Base-by-base conservation (phyloP, 2,113 vertebrate species). In the Eonycteris spelaea region DNA sequence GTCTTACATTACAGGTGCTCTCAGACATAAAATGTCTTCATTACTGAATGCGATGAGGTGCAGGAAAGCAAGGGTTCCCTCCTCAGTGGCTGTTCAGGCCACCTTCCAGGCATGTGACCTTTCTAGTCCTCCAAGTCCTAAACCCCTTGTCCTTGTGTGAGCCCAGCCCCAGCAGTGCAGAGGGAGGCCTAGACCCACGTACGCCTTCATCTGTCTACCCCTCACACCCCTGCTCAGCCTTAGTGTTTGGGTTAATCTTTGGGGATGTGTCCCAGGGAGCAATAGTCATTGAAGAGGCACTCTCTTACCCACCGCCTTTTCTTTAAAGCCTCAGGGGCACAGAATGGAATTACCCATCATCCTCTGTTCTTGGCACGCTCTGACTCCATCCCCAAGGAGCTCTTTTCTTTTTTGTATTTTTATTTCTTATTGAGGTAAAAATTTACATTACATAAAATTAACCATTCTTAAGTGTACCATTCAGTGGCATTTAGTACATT, bases 11-110 rank as follows among this genome's bases (percentile, higher is more conserved):
- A 89, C 91, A 84, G 95, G 94, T 90, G 84, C 91, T 94, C 97
- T 97, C 59, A 89, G 74, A 97, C 93, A 40, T 70, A 95, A 96
- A 97, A 95, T 84, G 80, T 97, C 97, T 96, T 97, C 97, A n/a
- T 95, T 95, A 89, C 77, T 77, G 43, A 74, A 68, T 0, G 3
- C 59, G 71, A 95, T 63, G 45, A 94, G 94, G 94, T 78, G 33
- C 55, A 63, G 57, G 75, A 84, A 95, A 94, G 35, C 75, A 85
- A 51, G 71, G 15, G 33, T 51, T 83, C 61, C 73, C 28, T 91
- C 79, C 30, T 45, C n/a, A 33, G 30, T 30, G 75, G 14, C 59
- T 79, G 7, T 33, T 55, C 26, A 71, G 92, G 55, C 65, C 28
- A 67, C 67, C 75, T 33, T 88, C 75, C 65, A 30, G 59, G 79